Evolutionary conservation across 2,888 invertebrate genomes (phyloP).

Genomic region (Shargacucullia verbasci): DNA sequence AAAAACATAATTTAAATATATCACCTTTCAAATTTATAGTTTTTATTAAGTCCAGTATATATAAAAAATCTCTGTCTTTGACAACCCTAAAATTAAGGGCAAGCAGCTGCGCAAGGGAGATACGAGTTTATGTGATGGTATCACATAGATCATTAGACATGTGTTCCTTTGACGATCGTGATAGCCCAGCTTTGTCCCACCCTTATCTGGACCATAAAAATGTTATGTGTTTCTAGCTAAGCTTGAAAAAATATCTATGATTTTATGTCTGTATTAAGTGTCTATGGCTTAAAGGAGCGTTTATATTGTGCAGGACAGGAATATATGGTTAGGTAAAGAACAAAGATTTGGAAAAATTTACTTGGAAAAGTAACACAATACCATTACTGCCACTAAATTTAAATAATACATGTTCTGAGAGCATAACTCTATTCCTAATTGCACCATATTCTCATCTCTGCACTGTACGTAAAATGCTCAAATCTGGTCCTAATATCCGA

Average conservation of each 20-base stretch:
- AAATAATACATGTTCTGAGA: no score
- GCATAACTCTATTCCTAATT: no score
- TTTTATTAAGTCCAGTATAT: no score
- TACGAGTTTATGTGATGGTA: conserved; percentile 55
- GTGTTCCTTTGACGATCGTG: conserved; percentile 53
- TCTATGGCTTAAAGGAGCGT: conserved; percentile 16
- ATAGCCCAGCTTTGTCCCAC: conserved; percentile 44
- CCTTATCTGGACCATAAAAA: conserved; percentile 58
- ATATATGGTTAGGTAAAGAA: no score
- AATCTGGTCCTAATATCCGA: neutral
- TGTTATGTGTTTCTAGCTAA: conserved; percentile 46
- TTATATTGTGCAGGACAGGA: conserved; percentile 37
- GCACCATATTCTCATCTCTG: no score
- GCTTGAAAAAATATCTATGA: conserved; percentile 40
- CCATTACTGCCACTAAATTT: no score
- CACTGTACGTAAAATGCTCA: conserved; percentile 1
- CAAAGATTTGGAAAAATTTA: no score
- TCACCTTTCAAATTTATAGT: no score
- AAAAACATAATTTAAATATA: no score
- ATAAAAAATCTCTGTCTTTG: neutral
- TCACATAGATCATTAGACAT: conserved; percentile 60
- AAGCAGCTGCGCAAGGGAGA: conserved; percentile 44
- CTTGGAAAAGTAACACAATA: no score
- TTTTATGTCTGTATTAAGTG: conserved; percentile 54
- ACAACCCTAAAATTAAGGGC: conserved; percentile 33